These are phyloP conservation scores for Catharus ustulatus DNA, from an alignment of 2,797 vertebrate genomes.

Conservation along the genomic window DNA sequence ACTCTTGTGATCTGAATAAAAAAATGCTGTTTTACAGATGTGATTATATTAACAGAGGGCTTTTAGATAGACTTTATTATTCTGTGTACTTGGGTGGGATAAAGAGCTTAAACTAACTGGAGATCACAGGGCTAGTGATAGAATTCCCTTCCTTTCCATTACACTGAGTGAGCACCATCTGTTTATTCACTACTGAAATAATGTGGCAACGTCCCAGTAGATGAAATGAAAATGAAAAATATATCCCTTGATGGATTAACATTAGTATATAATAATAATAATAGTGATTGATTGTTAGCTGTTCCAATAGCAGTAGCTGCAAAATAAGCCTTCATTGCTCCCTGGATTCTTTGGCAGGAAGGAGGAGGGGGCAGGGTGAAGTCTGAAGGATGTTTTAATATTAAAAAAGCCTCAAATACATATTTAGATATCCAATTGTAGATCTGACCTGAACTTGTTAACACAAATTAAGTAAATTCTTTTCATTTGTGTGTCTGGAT, in stretches of 20 bases:
- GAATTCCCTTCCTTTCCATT: slow-evolving; percentile 29
- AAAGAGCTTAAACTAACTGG: background rate
- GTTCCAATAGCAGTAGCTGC: background rate
- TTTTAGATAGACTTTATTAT: slow-evolving; percentile 13
- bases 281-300: background rate
- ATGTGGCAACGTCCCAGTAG: background rate
- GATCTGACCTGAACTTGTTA: background rate
- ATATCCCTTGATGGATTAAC: slow-evolving; percentile 11
- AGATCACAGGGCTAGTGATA: background rate
- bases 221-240: slow-evolving; percentile 50
- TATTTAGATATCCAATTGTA: background rate
- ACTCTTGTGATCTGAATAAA: background rate
- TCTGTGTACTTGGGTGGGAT: background rate
- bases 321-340: background rate
- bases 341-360: background rate
- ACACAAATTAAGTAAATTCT: background rate
- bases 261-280: background rate
- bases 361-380: background rate
- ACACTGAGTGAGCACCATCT: background rate
- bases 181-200: slow-evolving; percentile 8
- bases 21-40: background rate
- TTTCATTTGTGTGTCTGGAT: background rate
- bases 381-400: background rate
- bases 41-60: background rate
- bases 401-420: background rate